These are phyloP conservation scores for Alauda arvensis DNA, from an alignment of 2,797 vertebrate genomes.

Conservation along the genomic window DNA sequence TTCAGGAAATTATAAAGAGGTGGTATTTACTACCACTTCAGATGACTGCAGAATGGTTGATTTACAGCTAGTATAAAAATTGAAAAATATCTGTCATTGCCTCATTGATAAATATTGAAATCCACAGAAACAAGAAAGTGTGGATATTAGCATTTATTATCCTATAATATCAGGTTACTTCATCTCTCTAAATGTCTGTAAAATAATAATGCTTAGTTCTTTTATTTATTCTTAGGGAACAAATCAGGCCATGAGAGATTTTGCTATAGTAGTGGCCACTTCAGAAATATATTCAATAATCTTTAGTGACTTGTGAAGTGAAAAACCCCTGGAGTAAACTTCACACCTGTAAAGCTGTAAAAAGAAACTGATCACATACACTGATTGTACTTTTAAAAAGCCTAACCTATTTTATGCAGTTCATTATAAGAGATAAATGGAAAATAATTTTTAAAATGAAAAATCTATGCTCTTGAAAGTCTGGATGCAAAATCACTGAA, in stretches of 20 bases:
- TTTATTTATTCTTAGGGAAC: not conserved
- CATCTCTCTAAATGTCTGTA: not conserved
- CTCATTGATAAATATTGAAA: constrained; percentile 16
- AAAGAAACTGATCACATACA: not conserved
- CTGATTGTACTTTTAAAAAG: not conserved
- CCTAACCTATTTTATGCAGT: not conserved
- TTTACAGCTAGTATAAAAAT: constrained; percentile 8
- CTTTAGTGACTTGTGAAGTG: not conserved
- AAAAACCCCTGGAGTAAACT: not conserved
- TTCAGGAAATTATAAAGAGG: constrained; percentile 1
- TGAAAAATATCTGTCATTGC: not conserved
- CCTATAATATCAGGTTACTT: not conserved
- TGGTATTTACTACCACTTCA: not conserved
- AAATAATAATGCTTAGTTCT: not conserved
- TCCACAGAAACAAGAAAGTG: not conserved
- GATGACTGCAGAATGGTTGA: constrained; percentile 4
- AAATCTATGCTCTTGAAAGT: not conserved
- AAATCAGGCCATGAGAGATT: not conserved
- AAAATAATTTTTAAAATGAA: not conserved
- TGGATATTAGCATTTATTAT: not conserved
- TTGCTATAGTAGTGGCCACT: not conserved
- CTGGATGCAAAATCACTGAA: not conserved
- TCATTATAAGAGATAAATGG: not conserved
- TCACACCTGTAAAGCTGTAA: not conserved
- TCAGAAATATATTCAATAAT: not conserved